Percentiles rank a stretch among this genome's conserved stretches.
These are phyloP conservation scores for Synaphobranchus kaupii DNA, from an alignment of 2,797 vertebrate species.

Conservation along the genomic window DNA sequence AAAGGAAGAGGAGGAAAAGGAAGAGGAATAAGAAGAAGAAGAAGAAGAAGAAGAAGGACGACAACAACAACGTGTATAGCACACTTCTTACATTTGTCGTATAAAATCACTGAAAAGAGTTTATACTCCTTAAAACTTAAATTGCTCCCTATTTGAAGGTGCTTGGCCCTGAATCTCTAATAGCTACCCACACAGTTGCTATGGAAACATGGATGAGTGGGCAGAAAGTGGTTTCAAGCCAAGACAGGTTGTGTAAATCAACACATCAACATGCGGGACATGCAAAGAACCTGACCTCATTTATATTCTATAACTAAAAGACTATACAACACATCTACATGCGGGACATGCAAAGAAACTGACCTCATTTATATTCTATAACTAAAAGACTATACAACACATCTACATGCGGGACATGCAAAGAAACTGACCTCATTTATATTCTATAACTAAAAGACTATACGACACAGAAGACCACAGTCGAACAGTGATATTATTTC, in stretches of 20 bases:
- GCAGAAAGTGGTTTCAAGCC: neutral
- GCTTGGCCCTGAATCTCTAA: slow-evolving; percentile 14
- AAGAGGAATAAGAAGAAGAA: neutral
- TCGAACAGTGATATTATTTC: too few relatives aligned
- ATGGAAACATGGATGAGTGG: slow-evolving; percentile 22
- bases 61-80: neutral
- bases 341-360: neutral
- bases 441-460: neutral
- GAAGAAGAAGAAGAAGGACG: neutral
- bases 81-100: neutral
- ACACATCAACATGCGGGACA: neutral
- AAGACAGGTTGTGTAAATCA: slow-evolving; percentile 16
- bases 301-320: neutral
- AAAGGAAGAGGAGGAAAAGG: too few relatives aligned
- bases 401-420: neutral
- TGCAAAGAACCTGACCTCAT: neutral
- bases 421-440: neutral
- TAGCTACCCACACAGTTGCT: slow-evolving; percentile 17
- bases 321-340: neutral
- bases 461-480: neutral
- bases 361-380: neutral
- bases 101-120: neutral
- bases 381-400: neutral
- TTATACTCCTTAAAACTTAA: neutral
- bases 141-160: neutral